phyloP scores from a whole-genome alignment of 2,113 vertebrate genomes.

The Panthera uncia region DNA sequence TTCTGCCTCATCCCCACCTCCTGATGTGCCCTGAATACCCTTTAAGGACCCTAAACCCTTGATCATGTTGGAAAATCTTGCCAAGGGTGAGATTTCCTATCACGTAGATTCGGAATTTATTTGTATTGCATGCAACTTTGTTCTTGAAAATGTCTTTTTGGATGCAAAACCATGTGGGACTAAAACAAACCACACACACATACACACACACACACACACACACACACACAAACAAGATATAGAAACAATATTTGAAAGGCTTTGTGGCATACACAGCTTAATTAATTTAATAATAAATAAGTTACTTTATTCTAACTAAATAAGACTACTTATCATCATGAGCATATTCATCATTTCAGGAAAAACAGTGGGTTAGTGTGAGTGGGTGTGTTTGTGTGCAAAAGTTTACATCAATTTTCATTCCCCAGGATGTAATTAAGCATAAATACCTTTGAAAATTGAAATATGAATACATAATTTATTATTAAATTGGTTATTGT shows the following conservation, averaged over 20 bases:
- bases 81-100: neutral
- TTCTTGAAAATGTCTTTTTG: neutral
- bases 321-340: neutral
- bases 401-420: neutral
- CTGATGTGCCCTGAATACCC: neutral
- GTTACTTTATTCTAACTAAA: neutral
- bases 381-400: neutral
- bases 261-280: neutral
- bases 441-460: neutral
- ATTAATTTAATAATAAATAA: neutral
- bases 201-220: no score
- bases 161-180: neutral
- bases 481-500: neutral
- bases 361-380: neutral
- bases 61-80: neutral
- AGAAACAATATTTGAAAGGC: neutral
- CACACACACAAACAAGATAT: neutral
- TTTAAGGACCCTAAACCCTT: neutral
- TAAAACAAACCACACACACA: neutral
- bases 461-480: neutral
- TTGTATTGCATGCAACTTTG: neutral
- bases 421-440: neutral
- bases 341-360: neutral
- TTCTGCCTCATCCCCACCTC: accelerated
- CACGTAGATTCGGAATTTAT: neutral